Percentiles rank a stretch among this genome's conserved stretches.
Conservation (phyloP, 2,113 vertebrate genomes). For the Vulpes lagopus region DNA sequence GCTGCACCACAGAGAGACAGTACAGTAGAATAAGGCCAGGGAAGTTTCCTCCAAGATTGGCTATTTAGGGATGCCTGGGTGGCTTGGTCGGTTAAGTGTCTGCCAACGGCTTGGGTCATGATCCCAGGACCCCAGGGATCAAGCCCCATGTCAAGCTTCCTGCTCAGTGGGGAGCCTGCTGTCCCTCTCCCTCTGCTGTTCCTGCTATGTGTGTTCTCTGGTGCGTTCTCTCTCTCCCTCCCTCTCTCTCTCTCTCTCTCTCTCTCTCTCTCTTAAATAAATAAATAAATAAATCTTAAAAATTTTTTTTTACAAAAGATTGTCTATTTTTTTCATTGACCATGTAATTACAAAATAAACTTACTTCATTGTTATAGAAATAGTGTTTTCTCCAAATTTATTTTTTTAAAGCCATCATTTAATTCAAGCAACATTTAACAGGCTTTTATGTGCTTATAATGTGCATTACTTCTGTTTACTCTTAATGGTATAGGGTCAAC, state of each 20-base stretch:
- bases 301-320: no score
- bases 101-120: no score
- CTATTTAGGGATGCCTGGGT: background rate
- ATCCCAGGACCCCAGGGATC: no score
- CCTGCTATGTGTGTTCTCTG: no score
- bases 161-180: no score
- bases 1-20: background rate
- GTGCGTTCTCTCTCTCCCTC: no score
- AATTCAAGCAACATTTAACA: background rate
- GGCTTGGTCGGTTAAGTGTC: no score
- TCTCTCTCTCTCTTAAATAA: no score
- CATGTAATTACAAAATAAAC: background rate
- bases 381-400: background rate
- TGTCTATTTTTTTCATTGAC: background rate
- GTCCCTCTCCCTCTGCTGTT: no score
- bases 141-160: no score
- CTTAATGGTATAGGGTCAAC: background rate
- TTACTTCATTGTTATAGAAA: background rate
- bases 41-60: background rate
- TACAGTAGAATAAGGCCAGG: background rate
- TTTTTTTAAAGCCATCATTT: conserved; percentile 14
- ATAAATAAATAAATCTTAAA: no score
- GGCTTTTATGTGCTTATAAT: background rate
- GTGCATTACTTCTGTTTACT: background rate
- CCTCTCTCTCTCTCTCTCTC: no score